A percentile compares a stretch with the other conserved stretches of the same genome.
Evolutionary conservation across 2,113 vertebrate species (phyloP).

Genomic region (Chunga burmeisteri): DNA sequence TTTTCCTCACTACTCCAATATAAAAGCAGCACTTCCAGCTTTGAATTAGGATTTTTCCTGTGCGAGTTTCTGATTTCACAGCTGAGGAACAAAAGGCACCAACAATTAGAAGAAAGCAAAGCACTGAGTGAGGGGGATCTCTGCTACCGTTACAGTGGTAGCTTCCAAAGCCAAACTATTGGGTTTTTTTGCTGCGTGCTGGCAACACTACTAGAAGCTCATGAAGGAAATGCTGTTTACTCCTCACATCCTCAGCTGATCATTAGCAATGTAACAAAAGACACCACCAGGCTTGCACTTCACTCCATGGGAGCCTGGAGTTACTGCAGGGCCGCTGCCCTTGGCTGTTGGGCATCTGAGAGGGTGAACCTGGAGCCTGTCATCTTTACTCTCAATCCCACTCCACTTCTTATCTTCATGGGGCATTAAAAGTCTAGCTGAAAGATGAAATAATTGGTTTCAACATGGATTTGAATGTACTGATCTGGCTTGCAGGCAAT

Average conservation of each 20-base stretch:
- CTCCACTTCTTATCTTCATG: background rate
- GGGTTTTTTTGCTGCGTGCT: background rate
- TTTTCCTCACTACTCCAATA: background rate
- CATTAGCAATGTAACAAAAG: background rate
- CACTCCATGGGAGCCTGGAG: background rate
- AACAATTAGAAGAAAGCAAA: background rate
- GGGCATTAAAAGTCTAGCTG: background rate
- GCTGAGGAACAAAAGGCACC: background rate
- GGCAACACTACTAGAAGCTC: background rate
- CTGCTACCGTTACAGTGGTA: background rate
- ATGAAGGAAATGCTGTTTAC: background rate
- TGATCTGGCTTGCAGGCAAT: accelerated
- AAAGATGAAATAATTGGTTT: background rate
- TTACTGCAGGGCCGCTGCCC: background rate
- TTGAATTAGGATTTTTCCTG: background rate
- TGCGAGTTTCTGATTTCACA: background rate
- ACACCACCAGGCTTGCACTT: background rate
- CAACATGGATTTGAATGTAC: background rate
- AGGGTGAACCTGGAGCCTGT: background rate
- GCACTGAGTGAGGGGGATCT: background rate
- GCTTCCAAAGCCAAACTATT: background rate
- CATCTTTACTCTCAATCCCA: background rate
- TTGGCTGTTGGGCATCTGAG: background rate
- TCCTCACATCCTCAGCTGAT: background rate
- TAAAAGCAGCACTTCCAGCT: background rate